A percentile compares a stretch with the other conserved stretches of the same genome.
phyloP scores from a whole-genome alignment of 1,140 invertebrate species.

The Portunus trituberculatus region DNA sequence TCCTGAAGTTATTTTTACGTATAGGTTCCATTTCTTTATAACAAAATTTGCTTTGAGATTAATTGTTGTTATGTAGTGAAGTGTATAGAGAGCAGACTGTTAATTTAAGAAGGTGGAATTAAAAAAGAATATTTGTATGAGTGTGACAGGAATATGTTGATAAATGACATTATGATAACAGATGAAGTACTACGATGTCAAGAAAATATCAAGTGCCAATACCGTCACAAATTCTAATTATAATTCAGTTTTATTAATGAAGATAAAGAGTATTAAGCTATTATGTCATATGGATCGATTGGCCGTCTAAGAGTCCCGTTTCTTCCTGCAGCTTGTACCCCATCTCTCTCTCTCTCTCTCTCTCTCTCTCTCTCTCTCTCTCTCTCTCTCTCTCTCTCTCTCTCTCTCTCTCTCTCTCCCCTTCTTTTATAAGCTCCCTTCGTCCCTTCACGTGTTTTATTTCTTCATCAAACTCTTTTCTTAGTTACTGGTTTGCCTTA shows the following conservation, averaged over 20 bases:
- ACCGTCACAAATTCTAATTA: background rate
- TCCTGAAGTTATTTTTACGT: too few species aligned
- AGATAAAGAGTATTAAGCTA: background rate
- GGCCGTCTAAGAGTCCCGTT: background rate
- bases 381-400: slow-evolving; percentile 30
- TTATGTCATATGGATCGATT: background rate
- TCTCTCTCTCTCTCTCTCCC: slow-evolving; percentile 17
- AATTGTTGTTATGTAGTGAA: too few species aligned
- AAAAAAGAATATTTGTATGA: too few species aligned
- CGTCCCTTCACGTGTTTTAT: background rate
- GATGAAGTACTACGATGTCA: background rate
- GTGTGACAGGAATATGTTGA: too few species aligned
- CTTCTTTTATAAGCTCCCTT: background rate
- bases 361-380: slow-evolving; percentile 29
- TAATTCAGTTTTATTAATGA: background rate
- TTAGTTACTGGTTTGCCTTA: background rate
- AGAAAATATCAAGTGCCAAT: background rate
- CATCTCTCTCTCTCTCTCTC: slow-evolving; percentile 36
- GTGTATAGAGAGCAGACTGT: too few species aligned
- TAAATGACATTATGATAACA: background rate
- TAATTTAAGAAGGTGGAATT: too few species aligned
- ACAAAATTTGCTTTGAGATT: too few species aligned
- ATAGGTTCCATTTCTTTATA: too few species aligned
- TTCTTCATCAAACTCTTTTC: background rate
- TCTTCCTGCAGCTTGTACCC: background rate